A percentile compares a stretch with the other conserved stretches of the same genome.
Conservation (phyloP, 2,113 vertebrate genomes). For the Hiodon alosoides region DNA sequence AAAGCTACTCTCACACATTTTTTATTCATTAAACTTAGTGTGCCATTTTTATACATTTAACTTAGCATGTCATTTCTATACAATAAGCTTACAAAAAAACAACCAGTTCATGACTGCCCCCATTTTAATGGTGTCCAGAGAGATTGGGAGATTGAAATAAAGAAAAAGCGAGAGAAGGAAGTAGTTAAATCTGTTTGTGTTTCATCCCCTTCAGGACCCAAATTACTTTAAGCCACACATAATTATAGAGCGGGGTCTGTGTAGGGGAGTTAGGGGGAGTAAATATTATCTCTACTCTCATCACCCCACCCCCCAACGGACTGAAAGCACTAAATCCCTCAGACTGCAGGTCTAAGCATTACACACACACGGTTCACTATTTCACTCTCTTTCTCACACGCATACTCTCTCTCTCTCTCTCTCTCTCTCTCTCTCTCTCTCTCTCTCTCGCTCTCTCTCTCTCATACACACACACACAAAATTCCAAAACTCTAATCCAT, state of each 20-base stretch:
- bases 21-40: not conserved
- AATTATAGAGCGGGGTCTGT: slow-evolving; percentile 47
- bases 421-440: slow-evolving; percentile 12
- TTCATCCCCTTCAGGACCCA: slow-evolving; percentile 39
- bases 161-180: not conserved
- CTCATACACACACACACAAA: slow-evolving; percentile 16
- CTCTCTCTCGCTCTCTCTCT: not conserved
- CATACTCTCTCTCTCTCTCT: slow-evolving; percentile 6
- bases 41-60: no score
- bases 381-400: slow-evolving; percentile 8
- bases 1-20: not conserved
- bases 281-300: slow-evolving; percentile 59
- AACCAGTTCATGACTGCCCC: slow-evolving; percentile 23
- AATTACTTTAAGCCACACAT: slow-evolving; percentile 43
- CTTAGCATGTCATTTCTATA: not conserved
- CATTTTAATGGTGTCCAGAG: slow-evolving; percentile 18
- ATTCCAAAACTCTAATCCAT: slow-evolving; percentile 1
- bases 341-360: slow-evolving; percentile 63
- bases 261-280: slow-evolving; percentile 34
- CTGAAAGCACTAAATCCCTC: slow-evolving; percentile 55
- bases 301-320: slow-evolving; percentile 42
- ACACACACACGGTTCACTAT: slow-evolving; percentile 40
- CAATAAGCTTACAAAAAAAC: not conserved
- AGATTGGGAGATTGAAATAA: slow-evolving; percentile 13
- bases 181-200: slow-evolving; percentile 41